Conservation (phyloP, 2,888 invertebrate species). For the Caenorhabditis sulstoni region DNA sequence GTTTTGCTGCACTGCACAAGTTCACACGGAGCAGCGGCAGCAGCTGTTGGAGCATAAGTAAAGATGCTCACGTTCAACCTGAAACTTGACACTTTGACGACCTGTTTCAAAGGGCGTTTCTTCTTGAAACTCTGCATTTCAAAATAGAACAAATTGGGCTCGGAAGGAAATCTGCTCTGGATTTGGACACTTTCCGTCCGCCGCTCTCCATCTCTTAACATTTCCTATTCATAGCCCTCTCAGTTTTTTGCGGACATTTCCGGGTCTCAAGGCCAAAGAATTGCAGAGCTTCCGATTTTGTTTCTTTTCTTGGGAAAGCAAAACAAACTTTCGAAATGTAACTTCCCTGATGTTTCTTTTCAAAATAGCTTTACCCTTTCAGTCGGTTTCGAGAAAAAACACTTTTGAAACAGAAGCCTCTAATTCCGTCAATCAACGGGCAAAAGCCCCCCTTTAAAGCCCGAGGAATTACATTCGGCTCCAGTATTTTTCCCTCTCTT, state of each 20-base stretch:
- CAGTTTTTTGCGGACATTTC: constrained; percentile 33
- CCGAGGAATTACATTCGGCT: constrained; percentile 32
- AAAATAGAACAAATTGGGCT: too few relatives aligned
- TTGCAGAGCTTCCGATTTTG: neutral
- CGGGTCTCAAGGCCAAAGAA: constrained; percentile 8
- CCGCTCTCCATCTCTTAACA: constrained; percentile 33
- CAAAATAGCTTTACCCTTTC: too few relatives aligned
- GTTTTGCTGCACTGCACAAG: constrained; percentile 1
- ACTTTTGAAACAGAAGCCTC: too few relatives aligned
- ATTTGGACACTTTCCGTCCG: neutral
- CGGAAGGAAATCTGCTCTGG: constrained; percentile 24
- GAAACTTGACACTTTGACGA: constrained; percentile 33
- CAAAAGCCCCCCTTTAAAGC: neutral
- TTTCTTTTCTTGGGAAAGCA: neutral
- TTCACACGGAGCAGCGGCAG: constrained; percentile 20
- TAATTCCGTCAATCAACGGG: neutral
- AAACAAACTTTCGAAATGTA: too few relatives aligned
- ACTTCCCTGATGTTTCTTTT: too few relatives aligned
- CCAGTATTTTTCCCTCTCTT: constrained; percentile 8
- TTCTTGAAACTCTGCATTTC: neutral
- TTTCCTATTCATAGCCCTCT: constrained; percentile 54
- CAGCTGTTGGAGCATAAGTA: constrained; percentile 20
- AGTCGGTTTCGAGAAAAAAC: too few relatives aligned
- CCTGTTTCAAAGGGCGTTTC: constrained; percentile 18
- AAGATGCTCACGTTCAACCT: constrained; percentile 19